These are phyloP conservation scores for Lithophane semibrunnea DNA, from an alignment of 2,888 invertebrate species.

Conservation along the genomic window DNA sequence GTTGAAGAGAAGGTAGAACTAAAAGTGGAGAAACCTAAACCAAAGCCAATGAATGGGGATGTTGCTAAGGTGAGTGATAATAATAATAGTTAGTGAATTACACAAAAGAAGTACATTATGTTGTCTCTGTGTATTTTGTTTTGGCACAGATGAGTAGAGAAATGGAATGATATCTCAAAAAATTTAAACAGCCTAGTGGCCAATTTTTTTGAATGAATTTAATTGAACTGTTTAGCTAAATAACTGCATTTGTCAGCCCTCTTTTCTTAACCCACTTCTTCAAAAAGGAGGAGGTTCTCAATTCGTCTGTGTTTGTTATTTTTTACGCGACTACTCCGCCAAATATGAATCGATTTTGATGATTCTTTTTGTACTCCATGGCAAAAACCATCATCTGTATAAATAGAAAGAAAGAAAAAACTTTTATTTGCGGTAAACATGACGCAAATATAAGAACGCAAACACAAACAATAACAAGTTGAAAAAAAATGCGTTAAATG, in stretches of 20 bases:
- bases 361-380: not conserved
- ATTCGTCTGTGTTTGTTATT: too few species aligned
- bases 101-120: not conserved
- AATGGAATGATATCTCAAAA: not conserved
- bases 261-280: not conserved
- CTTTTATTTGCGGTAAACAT: too few species aligned
- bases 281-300: too few species aligned
- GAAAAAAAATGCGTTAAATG: too few species aligned
- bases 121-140: not conserved
- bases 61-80: conserved; percentile 77
- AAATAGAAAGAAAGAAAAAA: too few species aligned
- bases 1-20: conserved; percentile 75
- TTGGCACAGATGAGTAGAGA: not conserved
- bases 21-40: conserved; percentile 75
- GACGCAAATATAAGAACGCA: too few species aligned
- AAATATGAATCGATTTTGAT: too few species aligned
- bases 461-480: too few species aligned
- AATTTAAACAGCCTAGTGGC: not conserved
- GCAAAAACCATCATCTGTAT: not conserved
- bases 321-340: too few species aligned
- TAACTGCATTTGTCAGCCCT: not conserved
- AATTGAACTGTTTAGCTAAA: not conserved
- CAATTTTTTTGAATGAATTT: too few species aligned
- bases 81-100: not conserved
- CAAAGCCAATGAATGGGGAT: conserved; percentile 84